These are phyloP conservation scores for Pelobates fuscus DNA, from an alignment of 2,113 vertebrate genomes.

Conservation along the genomic window DNA sequence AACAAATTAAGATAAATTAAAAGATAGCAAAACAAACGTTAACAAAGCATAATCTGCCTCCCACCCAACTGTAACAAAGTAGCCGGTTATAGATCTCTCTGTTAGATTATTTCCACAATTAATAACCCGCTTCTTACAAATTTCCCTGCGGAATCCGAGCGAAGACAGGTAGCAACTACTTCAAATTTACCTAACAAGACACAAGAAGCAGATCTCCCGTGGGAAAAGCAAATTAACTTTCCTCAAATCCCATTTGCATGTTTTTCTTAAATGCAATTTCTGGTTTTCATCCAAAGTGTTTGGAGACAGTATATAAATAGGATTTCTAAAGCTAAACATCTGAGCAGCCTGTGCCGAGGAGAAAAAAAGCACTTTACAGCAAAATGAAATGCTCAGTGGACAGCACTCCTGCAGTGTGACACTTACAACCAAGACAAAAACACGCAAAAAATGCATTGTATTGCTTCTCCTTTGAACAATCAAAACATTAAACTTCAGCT, in stretches of 20 bases:
- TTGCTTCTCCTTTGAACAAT: too few species aligned
- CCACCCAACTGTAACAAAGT: neutral
- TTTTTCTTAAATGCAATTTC: neutral
- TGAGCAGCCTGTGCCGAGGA: neutral
- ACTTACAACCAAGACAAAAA: too few species aligned
- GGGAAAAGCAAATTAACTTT: neutral
- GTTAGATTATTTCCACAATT: constrained; percentile 9
- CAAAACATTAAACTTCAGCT: too few species aligned
- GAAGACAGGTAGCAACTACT: constrained; percentile 8
- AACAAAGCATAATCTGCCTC: neutral
- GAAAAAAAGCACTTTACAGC: neutral
- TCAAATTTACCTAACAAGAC: constrained; percentile 22
- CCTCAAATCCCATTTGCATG: neutral
- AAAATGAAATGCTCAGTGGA: too few species aligned
- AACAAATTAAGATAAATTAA: constrained; percentile 8
- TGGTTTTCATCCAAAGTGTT: neutral
- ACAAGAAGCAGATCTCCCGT: neutral
- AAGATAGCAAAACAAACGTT: constrained; percentile 11
- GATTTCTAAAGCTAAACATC: neutral
- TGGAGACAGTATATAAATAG: constrained; percentile 1
- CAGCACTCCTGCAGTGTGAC: too few species aligned
- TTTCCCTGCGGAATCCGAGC: constrained; percentile 1
- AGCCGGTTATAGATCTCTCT: neutral
- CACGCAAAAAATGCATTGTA: too few species aligned
- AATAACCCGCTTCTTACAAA: constrained; percentile 8